Evolutionary conservation across 2,888 invertebrate species (phyloP).

Genomic region (Ennomos erosarius): DNA sequence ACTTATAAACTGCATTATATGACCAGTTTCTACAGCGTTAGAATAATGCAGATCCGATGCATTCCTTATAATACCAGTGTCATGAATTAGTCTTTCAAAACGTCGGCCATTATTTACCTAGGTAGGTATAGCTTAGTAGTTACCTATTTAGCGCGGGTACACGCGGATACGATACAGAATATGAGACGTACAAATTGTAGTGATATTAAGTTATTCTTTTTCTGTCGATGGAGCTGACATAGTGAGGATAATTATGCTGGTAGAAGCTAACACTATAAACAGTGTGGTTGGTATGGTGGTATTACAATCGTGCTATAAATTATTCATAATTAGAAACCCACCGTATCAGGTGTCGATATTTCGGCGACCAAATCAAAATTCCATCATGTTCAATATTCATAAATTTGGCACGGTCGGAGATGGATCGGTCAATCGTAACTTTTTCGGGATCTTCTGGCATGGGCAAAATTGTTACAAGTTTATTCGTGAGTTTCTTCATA

Average conservation of each 20-base stretch:
- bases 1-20: background rate
- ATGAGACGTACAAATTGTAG: too few relatives aligned
- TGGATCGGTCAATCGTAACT: slow-evolving; percentile 34
- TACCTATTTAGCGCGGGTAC: too few relatives aligned
- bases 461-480: slow-evolving; percentile 5
- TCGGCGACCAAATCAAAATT: slow-evolving; percentile 36
- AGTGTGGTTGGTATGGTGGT: slow-evolving; percentile 5
- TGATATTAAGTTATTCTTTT: too few relatives aligned
- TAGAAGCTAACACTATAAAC: background rate
- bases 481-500: background rate
- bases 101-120: too few relatives aligned
- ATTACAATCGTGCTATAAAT: slow-evolving; percentile 36
- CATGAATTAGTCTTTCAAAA: too few relatives aligned
- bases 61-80: too few relatives aligned
- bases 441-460: slow-evolving; percentile 15
- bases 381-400: slow-evolving; percentile 36
- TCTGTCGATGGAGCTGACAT: too few relatives aligned
- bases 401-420: slow-evolving; percentile 35
- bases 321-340: slow-evolving; percentile 47
- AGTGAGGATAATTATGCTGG: too few relatives aligned
- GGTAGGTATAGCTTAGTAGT: too few relatives aligned
- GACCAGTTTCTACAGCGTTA: too few relatives aligned
- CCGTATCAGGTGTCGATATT: slow-evolving; percentile 54
- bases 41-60: too few relatives aligned
- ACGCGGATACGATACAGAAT: too few relatives aligned